A percentile compares a stretch with the other conserved stretches of the same genome.
Evolutionary conservation across 2,888 invertebrate genomes (phyloP).

Genomic region (Cremastinae sp.): DNA sequence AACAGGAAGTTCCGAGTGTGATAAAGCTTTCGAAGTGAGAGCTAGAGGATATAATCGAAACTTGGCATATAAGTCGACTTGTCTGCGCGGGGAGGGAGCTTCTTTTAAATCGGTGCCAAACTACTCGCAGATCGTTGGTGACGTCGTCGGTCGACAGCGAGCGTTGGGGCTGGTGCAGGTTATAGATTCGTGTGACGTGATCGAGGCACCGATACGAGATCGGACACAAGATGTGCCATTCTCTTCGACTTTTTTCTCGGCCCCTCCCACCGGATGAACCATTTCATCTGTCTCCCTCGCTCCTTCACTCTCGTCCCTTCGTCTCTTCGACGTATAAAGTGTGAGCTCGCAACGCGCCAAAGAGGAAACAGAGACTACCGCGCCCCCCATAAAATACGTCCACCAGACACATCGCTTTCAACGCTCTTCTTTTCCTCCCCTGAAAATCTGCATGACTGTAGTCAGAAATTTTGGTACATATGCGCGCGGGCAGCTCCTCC

Average conservation of each 20-base stretch:
- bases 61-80: constrained; percentile 52
- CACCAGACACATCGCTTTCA: constrained; percentile 60
- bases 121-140: constrained; percentile 15
- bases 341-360: constrained; percentile 69
- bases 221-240: constrained; percentile 63
- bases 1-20: constrained; percentile 27
- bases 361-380: constrained; percentile 70
- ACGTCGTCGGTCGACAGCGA: not conserved
- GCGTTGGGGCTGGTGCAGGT: constrained; percentile 2
- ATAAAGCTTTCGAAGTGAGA: constrained; percentile 46
- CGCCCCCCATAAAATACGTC: constrained; percentile 68
- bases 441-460: constrained; percentile 51
- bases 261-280: constrained; percentile 5
- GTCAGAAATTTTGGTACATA: constrained; percentile 44
- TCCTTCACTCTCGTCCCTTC: constrained; percentile 11
- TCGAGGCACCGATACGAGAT: constrained; percentile 70
- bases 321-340: constrained; percentile 50
- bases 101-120: constrained; percentile 62
- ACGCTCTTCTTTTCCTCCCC: constrained; percentile 60
- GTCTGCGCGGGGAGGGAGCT: constrained; percentile 20
- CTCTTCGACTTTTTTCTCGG: constrained; percentile 37
- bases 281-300: constrained; percentile 2
- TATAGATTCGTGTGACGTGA: constrained; percentile 63
- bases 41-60: constrained; percentile 54
- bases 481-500: constrained; percentile 28